Evolutionary conservation across 2,797 vertebrate species (phyloP).

Genomic region (Cossypha caffra): DNA sequence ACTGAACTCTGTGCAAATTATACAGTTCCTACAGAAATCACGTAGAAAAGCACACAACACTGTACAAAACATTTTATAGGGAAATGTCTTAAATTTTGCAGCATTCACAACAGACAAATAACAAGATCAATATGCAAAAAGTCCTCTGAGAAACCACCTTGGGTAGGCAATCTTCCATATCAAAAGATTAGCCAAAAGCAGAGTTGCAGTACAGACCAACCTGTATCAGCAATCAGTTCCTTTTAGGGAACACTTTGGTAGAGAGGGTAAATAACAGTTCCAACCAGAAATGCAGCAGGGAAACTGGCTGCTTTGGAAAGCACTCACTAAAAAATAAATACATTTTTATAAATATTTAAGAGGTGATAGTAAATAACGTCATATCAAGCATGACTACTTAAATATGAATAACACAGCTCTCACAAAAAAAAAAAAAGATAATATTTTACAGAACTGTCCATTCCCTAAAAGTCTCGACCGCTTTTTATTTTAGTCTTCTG

Average conservation of each 20-base stretch:
- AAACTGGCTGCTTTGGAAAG: not conserved
- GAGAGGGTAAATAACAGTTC: not conserved
- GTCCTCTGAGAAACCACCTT: not conserved
- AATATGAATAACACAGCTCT: not conserved
- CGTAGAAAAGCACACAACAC: fast-evolving
- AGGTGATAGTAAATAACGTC: not conserved
- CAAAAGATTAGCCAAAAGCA: not conserved
- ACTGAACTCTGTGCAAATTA: not conserved
- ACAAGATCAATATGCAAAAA: not conserved
- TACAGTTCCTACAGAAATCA: not conserved
- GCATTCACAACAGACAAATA: not conserved
- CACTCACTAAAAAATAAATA: not conserved
- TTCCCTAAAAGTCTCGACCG: not conserved
- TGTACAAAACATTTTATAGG: not conserved
- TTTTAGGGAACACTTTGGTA: not conserved
- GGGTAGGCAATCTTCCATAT: not conserved
- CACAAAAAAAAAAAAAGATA: not conserved
- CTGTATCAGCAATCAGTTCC: not conserved
- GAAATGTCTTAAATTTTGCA: not conserved
- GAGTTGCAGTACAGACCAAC: not conserved
- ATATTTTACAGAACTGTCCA: not conserved
- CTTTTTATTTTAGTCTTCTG: not conserved
- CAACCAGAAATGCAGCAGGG: not conserved
- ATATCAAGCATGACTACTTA: not conserved
- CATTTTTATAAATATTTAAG: not conserved